Evolutionary conservation across 2,888 invertebrate genomes (phyloP), one percentile per base, ranked within the genome.

Genomic region (Cheiracanthium punctorium): DNA sequence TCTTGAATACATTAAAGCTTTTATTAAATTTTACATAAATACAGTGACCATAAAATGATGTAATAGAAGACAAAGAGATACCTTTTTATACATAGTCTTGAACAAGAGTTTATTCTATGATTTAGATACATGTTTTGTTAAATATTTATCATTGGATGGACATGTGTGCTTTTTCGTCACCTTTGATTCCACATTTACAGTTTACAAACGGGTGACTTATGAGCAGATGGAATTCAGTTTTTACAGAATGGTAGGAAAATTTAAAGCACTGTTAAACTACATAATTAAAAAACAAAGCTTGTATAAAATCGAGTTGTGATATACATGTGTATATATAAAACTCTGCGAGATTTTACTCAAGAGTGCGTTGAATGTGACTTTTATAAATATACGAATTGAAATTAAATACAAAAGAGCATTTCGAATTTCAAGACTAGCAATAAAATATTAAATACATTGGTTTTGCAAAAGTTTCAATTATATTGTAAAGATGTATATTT

Each of bases 1-100:
- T 73, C 72, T 65, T 48, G n/a, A 65, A 72, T 32, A 64, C 64
- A 80, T 30, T 70, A 43, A 79, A 79, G 79, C 79, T 70, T 14
- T 70, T 71, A 41, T 76, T 33, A 67, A 79, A 32, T 33, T 70
- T 79, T 33, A 52, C 70, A 33, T 79, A 70, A 52, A 71, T 70
- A 58, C 70, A 70, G 67, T 58, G 58, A 58, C 58, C 58, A 58
- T 58, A 24, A 58, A 58, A 58, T 5, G 1, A 17, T 8, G 58
- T 5, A 43, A 37, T 79, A 58, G 52, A 70, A 29, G 79, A 20
- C 30, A 52, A 69, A 28, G 24, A 37, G 24, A 76, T 58, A n/a
- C n/a, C n/a, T 24, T 43, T 65, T 28, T 28, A 20, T 33, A 64
- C 52, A 58, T 24, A 58, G 58, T 58, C 10, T 7, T n/a, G n/a